Conservation (phyloP, 2,113 vertebrate species). For the Neolamprologus cancellatus region DNA sequence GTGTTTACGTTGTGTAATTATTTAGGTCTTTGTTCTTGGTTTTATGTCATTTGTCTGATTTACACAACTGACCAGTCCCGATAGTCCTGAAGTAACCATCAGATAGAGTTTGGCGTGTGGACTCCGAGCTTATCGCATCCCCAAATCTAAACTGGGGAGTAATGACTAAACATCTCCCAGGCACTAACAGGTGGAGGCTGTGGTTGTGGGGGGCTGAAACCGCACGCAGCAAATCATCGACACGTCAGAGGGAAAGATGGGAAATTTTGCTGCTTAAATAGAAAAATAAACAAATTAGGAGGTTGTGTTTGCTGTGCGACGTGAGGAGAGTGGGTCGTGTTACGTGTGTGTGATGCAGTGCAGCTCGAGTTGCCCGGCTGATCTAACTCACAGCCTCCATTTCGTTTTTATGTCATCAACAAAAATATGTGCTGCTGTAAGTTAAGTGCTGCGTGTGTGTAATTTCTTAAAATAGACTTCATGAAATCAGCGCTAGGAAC, state of each 20-base stretch:
- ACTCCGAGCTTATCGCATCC: neutral
- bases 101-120: neutral
- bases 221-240: rapidly evolving
- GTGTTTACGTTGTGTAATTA: neutral
- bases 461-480: neutral
- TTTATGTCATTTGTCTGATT: neutral
- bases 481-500: neutral
- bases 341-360: neutral
- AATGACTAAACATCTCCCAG: neutral
- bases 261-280: neutral
- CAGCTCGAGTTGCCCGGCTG: neutral
- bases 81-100: neutral
- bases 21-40: neutral
- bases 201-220: neutral
- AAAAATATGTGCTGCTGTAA: neutral
- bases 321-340: neutral
- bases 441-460: neutral
- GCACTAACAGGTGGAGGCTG: neutral
- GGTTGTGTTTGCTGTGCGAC: neutral
- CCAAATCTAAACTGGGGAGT: neutral
- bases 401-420: neutral
- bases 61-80: neutral
- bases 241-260: neutral
- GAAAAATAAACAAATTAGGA: neutral
- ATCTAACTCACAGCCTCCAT: neutral